Base-by-base conservation (phyloP, 1,140 invertebrate genomes). In the Dendroctonus ponderosae region DNA sequence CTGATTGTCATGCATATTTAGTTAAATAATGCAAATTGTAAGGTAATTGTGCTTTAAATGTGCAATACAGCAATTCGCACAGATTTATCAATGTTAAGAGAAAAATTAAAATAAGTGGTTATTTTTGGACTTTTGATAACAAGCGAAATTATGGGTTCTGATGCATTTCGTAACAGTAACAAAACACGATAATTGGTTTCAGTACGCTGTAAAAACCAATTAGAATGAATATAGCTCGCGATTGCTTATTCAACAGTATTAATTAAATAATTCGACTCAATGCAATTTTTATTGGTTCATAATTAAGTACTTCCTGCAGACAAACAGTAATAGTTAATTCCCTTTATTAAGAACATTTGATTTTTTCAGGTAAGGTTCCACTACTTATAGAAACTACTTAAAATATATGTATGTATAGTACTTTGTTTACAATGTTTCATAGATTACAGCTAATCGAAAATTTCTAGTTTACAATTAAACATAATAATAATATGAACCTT, bases 221-320 rank as follows among this genome's bases (percentile, higher is more conserved):
- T 58, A 50, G 15, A 50, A 50, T 39, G 39, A 63, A 41, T n/a
- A 8, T 9, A 56, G 15, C 14, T 58, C 58, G n/a, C 43, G 42
- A 66, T 48, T 59, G 63, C 44, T 66, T 66, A 58, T 66, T 66
- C 63, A 43, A 66, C 63, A 66, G 40, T 53, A 49, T 46, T 64
- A 56, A 48, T 42, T 41, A n/a, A 66, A 58, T 66, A 66, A 66
- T 66, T 56, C 39, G 38, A 66, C 54, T 58, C 11, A 8, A 46
- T 42, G 63, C 63, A 57, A 6, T 64, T 58, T 66, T 58, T 64
- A 42, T 66, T 57, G 38, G 40, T 59, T 40, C 38, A 41, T 50
- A 50, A 46, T 58, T 66, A 58, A 58, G 15, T 66, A 54, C 42
- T 66, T 66, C 63, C 63, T n/a, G 39, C 53, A 9, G 11, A 11